These are phyloP conservation scores for Nomada flava DNA, from an alignment of 2,888 invertebrate genomes.

Conservation along the genomic window DNA sequence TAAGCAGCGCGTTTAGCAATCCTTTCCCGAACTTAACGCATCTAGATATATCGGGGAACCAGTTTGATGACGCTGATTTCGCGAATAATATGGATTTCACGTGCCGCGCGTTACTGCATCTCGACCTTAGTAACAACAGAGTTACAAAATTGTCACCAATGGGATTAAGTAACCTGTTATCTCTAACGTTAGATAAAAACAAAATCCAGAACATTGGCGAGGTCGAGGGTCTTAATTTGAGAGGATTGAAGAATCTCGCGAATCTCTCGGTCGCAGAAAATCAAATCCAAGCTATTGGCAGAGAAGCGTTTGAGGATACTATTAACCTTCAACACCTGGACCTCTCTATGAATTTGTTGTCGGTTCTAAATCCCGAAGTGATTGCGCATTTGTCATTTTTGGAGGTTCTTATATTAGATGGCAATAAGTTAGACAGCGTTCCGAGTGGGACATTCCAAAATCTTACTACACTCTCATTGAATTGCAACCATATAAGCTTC, in stretches of 20 bases:
- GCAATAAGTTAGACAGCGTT: conserved; percentile 66
- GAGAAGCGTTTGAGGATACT: background rate
- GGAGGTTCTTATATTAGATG: conserved; percentile 65
- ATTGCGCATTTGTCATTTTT: conserved; percentile 66
- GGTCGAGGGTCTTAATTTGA: background rate
- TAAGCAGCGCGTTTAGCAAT: accelerated
- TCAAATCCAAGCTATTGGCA: accelerated
- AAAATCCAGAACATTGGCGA: accelerated
- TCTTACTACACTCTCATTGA: conserved; percentile 70
- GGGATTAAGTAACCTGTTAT: background rate
- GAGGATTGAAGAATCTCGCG: conserved; percentile 48
- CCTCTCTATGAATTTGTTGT: background rate
- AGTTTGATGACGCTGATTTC: background rate
- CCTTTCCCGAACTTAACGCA: conserved; percentile 40
- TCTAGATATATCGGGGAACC: conserved; percentile 46
- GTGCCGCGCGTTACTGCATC: background rate
- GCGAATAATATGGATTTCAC: accelerated
- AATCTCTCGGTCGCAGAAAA: conserved; percentile 66
- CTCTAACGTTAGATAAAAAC: conserved; percentile 26
- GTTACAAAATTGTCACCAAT: accelerated
- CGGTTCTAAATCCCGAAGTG: background rate
- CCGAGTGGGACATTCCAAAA: conserved; percentile 60
- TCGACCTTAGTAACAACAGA: background rate
- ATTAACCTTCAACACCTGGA: conserved; percentile 16
- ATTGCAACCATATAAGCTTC: conserved; percentile 68